Evolutionary conservation across 2,888 invertebrate species (phyloP).

Genomic region (Polyploca ridens): DNA sequence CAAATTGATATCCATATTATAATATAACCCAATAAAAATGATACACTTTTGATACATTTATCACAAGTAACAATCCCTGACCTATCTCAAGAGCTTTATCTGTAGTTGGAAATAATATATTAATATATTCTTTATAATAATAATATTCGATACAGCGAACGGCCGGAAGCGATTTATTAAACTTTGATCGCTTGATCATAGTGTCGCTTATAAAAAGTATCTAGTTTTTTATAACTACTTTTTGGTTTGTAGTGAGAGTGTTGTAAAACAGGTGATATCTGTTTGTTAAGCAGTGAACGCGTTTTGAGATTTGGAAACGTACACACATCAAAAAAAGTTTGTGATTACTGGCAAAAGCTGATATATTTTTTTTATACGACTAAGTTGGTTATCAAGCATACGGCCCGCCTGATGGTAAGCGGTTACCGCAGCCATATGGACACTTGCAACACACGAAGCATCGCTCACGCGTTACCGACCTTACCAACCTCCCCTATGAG

Average conservation of each 20-base stretch:
- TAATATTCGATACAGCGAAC: conserved; percentile 51
- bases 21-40: not conserved
- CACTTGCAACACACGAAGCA: too few relatives aligned
- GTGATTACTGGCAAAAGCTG: too few relatives aligned
- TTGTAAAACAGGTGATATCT: conserved; percentile 7
- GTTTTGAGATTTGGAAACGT: too few relatives aligned
- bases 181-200: conserved; percentile 67
- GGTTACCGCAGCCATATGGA: too few relatives aligned
- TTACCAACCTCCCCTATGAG: too few relatives aligned
- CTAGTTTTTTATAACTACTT: conserved; percentile 38
- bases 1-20: too few relatives aligned
- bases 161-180: conserved; percentile 78
- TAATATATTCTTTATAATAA: too few relatives aligned
- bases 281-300: not conserved
- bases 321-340: too few relatives aligned
- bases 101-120: conserved; percentile 48
- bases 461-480: too few relatives aligned
- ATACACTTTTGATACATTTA: conserved; percentile 8
- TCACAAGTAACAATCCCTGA: conserved; percentile 6
- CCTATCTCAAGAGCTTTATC: not conserved
- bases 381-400: too few relatives aligned
- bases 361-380: too few relatives aligned
- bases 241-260: conserved; percentile 33
- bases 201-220: conserved; percentile 58
- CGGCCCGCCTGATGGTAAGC: too few relatives aligned